Conservation (phyloP, 1,140 invertebrate genomes). For the Cardiocondyla obscurior region DNA sequence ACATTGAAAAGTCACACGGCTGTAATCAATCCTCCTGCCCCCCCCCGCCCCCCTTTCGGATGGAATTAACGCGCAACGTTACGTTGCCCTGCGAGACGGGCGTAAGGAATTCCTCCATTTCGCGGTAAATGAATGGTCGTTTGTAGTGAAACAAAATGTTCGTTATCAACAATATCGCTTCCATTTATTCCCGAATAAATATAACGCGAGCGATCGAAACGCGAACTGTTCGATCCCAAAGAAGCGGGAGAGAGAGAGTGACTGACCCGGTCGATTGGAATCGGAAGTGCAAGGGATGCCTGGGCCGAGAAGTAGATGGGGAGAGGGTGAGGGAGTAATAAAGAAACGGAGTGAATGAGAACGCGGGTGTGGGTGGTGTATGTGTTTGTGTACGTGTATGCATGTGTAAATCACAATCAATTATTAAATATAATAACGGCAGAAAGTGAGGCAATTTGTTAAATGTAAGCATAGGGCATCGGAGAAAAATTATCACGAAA, state of each 20-base stretch:
- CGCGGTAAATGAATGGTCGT: slow-evolving; percentile 32
- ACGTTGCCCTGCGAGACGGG: not conserved
- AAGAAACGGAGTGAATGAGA: slow-evolving; percentile 14
- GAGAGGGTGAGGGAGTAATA: not conserved
- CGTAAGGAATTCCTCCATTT: slow-evolving; percentile 31
- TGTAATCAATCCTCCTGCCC: slow-evolving; percentile 24
- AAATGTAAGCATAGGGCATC: slow-evolving; percentile 60
- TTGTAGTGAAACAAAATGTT: slow-evolving; percentile 54
- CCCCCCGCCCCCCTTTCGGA: too few relatives aligned
- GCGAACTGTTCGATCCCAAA: slow-evolving; percentile 6
- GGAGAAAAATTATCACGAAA: slow-evolving; percentile 56
- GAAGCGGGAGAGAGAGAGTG: not conserved
- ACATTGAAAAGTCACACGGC: not conserved
- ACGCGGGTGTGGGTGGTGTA: slow-evolving; percentile 13
- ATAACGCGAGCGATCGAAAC: slow-evolving; percentile 34
- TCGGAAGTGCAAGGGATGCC: not conserved
- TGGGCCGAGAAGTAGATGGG: not conserved
- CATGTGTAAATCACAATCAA: slow-evolving; percentile 76
- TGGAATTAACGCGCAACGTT: slow-evolving; percentile 13
- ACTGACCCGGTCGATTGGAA: not conserved
- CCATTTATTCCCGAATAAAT: slow-evolving; percentile 43
- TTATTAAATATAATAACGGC: slow-evolving; percentile 79
- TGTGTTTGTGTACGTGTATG: too few relatives aligned
- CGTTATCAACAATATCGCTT: slow-evolving; percentile 35
- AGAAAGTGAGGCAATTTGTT: slow-evolving; percentile 65